phyloP scores from a whole-genome alignment of 2,113 vertebrate species.

The Mobula birostris region DNA sequence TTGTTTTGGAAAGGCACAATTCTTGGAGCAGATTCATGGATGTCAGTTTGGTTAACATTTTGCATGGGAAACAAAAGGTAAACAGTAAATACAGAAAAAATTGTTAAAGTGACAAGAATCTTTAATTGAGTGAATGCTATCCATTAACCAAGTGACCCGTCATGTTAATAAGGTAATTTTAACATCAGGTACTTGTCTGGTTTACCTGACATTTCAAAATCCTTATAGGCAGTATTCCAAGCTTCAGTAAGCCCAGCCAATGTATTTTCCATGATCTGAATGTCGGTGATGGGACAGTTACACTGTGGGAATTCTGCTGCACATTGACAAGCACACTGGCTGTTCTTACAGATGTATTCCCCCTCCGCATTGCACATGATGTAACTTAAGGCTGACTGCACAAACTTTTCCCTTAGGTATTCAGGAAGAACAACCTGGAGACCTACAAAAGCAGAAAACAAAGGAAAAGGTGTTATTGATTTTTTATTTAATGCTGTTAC shows the following conservation, averaged over 20 bases:
- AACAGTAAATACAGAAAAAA: not conserved
- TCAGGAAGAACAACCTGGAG: conserved; percentile 97
- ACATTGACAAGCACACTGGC: conserved; percentile 87
- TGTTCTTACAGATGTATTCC: conserved; percentile 85
- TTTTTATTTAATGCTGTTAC: not conserved
- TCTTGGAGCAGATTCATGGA: not conserved
- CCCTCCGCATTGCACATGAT: conserved; percentile 98
- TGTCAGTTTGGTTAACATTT: not conserved
- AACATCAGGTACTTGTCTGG: not conserved
- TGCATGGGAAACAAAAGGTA: not conserved
- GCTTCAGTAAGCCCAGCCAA: conserved; percentile 83
- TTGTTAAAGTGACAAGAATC: not conserved
- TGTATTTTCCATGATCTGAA: conserved; percentile 95
- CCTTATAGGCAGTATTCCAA: conserved; percentile 89
- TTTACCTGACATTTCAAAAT: conserved; percentile 95
- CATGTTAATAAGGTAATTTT: not conserved
- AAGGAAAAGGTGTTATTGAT: not conserved
- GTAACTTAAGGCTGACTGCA: conserved; percentile 96
- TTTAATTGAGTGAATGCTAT: not conserved
- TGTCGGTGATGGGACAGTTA: conserved; percentile 96
- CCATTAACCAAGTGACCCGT: not conserved
- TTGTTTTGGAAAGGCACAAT: not conserved
- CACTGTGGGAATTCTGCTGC: conserved; percentile 89
- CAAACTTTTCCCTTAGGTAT: conserved; percentile 97
- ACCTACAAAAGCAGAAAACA: conserved; percentile 58